phyloP scores from a whole-genome alignment of 2,797 vertebrate genomes.

The Telmatherina bonti region DNA sequence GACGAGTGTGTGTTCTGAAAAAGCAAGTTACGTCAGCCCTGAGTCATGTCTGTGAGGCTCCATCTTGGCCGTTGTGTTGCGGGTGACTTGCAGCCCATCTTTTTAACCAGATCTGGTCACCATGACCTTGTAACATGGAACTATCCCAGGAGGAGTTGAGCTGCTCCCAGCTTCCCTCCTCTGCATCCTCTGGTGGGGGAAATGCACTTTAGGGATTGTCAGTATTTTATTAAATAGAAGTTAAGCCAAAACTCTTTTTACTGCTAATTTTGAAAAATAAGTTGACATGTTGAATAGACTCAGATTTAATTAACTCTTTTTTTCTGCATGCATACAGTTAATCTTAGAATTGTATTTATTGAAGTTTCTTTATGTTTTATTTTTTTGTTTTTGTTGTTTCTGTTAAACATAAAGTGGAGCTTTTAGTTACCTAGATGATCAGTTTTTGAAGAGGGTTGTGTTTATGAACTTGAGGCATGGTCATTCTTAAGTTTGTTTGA shows the following conservation, averaged over 20 bases:
- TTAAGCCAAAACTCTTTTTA: not conserved
- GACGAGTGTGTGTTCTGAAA: not conserved
- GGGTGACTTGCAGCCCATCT: constrained; percentile 21
- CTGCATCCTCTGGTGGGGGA: constrained; percentile 5
- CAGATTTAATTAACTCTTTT: not conserved
- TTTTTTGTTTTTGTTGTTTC: too few species aligned
- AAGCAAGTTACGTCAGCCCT: not conserved
- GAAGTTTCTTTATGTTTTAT: not conserved
- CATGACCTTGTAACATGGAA: constrained; percentile 36
- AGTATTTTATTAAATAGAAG: constrained; percentile 8
- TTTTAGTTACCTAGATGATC: not conserved
- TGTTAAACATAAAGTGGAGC: not conserved
- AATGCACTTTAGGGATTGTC: constrained; percentile 10
- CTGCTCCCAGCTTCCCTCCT: constrained; percentile 12
- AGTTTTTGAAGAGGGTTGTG: not conserved
- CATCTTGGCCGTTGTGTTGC: constrained; percentile 7
- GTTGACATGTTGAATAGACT: too few species aligned
- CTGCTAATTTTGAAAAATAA: not conserved
- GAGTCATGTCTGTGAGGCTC: not conserved
- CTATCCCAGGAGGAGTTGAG: constrained; percentile 36
- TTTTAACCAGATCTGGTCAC: constrained; percentile 35
- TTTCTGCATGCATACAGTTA: not conserved
- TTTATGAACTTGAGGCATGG: constrained; percentile 4
- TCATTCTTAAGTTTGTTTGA: not conserved
- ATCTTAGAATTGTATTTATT: not conserved